Base-by-base conservation (phyloP, 1,140 invertebrate species). In the Zelostemma sp. region DNA sequence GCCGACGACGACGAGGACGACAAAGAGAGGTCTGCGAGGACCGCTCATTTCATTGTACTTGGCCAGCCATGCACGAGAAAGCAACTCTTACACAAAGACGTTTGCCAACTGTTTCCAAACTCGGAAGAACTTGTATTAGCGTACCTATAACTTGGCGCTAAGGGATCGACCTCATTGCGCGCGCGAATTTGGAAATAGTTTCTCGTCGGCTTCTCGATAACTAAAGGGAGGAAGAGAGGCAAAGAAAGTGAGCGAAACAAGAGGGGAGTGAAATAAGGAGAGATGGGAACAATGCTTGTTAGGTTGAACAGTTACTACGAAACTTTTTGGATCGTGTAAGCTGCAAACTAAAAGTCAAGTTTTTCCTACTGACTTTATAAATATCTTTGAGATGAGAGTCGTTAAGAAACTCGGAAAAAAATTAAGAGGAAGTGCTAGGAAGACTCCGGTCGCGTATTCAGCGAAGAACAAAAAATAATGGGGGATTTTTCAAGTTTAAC, bases 111-210 rank as follows among this genome's bases (percentile, higher is more conserved):
- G 73, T 74, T 75, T 63, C 75, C 68, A 68, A 78, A 79, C 76
- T 79, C 66, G 59, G 64, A 71, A 73, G 75, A 78, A 79, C 77
- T 79, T 78, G 73, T 78, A 78, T 75, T 75, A 77, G 73, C 59
- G 65, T 75, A 74, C 67, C 76, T 69, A 77, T 78, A 78, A 79
- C 68, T 79, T 78, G 51, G 50, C 51, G 67, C 57, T 71, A 77
- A 79, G 71, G 67, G 67, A 78, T 77, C 68, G 76, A 65, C 73
- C 68, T 74, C 73, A 73, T 78, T 64, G 68, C 51, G 41, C 38
- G 48, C 49, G 49, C 51, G 53, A 75, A 77, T 76, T 76, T 45
- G 57, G 65, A 68, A 79, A 78, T 76, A 79, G 72, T 79, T 79
- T 61, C 66, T 35, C 60, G 31, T 31, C 25, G 33, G 45, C 28